A percentile compares a stretch with the other conserved stretches of the same genome.
These are phyloP conservation scores for Cepaea nemoralis DNA, from an alignment of 1,140 invertebrate genomes.

Conservation along the genomic window DNA sequence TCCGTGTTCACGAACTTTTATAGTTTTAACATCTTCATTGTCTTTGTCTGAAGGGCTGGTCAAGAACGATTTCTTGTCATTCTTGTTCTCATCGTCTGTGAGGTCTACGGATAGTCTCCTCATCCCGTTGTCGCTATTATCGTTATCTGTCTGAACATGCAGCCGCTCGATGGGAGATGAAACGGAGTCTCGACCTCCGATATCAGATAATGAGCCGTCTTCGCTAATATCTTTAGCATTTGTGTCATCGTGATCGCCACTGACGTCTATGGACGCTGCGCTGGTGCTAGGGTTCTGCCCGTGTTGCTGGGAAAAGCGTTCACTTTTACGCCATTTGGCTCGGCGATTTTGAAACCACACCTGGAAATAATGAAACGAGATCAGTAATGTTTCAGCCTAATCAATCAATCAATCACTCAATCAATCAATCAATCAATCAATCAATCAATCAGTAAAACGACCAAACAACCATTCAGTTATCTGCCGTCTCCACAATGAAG, in stretches of 20 bases:
- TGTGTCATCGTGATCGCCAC: neutral
- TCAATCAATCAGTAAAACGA: too few relatives aligned
- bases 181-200: neutral
- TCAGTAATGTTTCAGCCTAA: too few relatives aligned
- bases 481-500: too few relatives aligned
- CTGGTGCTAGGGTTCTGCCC: slow-evolving; percentile 76
- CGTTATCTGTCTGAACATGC: slow-evolving; percentile 40
- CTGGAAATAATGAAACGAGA: slow-evolving; percentile 73
- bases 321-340: slow-evolving; percentile 95
- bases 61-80: neutral
- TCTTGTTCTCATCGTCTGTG: neutral
- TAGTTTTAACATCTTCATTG: neutral
- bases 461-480: too few relatives aligned
- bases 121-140: slow-evolving; percentile 50
- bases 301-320: slow-evolving; percentile 74
- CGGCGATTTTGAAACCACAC: slow-evolving; percentile 99
- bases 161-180: neutral
- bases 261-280: neutral
- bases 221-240: neutral
- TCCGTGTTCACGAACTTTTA: neutral
- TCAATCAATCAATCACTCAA: too few relatives aligned
- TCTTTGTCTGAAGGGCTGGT: slow-evolving; percentile 1
- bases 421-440: too few relatives aligned
- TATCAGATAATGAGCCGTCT: neutral
- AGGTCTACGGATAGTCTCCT: slow-evolving; percentile 39